Evolutionary conservation across 2,113 vertebrate genomes (phyloP).

Genomic region (Calidris pygmaea): DNA sequence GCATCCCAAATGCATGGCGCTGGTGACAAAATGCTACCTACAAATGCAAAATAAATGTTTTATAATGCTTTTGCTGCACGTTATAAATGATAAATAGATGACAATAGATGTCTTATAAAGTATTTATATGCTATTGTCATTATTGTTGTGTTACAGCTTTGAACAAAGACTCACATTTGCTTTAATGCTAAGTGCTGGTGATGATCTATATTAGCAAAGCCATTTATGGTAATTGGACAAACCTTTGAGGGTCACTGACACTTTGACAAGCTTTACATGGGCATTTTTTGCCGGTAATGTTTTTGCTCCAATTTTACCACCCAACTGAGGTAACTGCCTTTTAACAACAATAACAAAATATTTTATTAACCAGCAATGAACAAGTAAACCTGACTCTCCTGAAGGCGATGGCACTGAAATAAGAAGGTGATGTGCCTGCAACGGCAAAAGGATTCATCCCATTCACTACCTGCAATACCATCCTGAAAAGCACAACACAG

Average conservation of each 20-base stretch:
- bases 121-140: conserved; percentile 1
- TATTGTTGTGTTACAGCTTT: background rate
- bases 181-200: conserved; percentile 1
- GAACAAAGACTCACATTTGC: too few relatives aligned
- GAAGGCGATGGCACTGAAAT: background rate
- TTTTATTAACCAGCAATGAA: background rate
- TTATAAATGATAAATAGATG: conserved; percentile 61
- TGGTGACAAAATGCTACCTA: conserved; percentile 15
- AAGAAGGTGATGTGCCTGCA: background rate
- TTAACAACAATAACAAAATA: background rate
- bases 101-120: conserved; percentile 46
- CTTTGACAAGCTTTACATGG: background rate
- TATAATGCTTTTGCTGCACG: background rate
- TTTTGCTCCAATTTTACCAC: background rate
- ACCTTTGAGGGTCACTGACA: background rate
- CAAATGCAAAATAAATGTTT: conserved; percentile 48
- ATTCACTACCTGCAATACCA: background rate
- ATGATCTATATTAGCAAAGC: background rate
- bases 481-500: background rate
- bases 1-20: background rate
- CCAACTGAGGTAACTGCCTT: background rate
- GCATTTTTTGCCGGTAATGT: background rate
- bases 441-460: background rate
- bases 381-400: background rate
- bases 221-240: background rate